Percentiles rank a stretch among this genome's conserved stretches.
These are phyloP conservation scores for Ferdinandea cuprea DNA, from an alignment of 2,888 invertebrate genomes.

Conservation along the genomic window DNA sequence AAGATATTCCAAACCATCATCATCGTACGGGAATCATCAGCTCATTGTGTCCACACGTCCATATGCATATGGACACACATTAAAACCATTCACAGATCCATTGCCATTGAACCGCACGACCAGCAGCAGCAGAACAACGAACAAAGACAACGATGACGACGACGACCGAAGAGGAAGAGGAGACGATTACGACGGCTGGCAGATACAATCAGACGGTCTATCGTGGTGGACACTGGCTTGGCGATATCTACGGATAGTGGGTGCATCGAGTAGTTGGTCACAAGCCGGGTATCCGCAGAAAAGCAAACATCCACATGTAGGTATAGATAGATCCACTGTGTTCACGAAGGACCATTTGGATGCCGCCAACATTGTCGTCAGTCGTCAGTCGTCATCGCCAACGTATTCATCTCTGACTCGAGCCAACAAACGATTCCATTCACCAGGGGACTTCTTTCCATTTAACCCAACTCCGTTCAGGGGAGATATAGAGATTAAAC, in stretches of 20 bases:
- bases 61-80: conserved; percentile 63
- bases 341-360: conserved; percentile 66
- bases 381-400: neutral
- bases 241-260: conserved; percentile 9
- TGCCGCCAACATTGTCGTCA: conserved; percentile 60
- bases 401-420: conserved; percentile 16
- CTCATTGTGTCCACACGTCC: conserved; percentile 67
- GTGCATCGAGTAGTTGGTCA: conserved; percentile 54
- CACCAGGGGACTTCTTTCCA: conserved; percentile 57
- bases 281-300: conserved; percentile 47
- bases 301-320: conserved; percentile 37
- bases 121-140: conserved; percentile 25
- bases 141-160: neutral
- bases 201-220: conserved; percentile 54
- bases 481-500: conserved; percentile 53
- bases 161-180: neutral
- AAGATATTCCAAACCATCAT: conserved; percentile 50
- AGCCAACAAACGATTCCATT: conserved; percentile 72
- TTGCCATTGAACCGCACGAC: conserved; percentile 61
- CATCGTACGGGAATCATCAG: conserved; percentile 47
- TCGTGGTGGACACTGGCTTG: conserved; percentile 22
- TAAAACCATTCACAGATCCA: conserved; percentile 62
- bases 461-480: conserved; percentile 32
- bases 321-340: conserved; percentile 44
- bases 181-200: conserved; percentile 9